Evolutionary conservation across 2,888 invertebrate genomes (phyloP).

Genomic region (Meganola albula): DNA sequence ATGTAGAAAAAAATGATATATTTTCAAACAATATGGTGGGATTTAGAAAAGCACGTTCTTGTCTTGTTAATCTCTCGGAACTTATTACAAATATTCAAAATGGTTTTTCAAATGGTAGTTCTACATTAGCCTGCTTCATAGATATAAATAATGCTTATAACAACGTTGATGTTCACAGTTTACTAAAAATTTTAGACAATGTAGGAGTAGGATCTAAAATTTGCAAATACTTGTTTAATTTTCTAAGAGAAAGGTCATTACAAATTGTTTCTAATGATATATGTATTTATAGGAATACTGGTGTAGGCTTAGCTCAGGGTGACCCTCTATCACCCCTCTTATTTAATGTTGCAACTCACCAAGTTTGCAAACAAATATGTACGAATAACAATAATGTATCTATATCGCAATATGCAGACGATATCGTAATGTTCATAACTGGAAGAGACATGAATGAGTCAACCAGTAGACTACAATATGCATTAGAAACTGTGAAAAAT

Average conservation of each 20-base stretch:
- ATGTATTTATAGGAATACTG: neutral
- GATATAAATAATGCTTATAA: constrained; percentile 3
- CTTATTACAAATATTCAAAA: constrained; percentile 1
- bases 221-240: neutral
- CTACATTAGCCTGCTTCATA: constrained; percentile 1
- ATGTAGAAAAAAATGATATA: neutral
- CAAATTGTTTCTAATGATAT: neutral
- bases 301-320: neutral
- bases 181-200: neutral
- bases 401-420: constrained; percentile 2
- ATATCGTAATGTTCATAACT: neutral
- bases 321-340: neutral
- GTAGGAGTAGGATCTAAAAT: neutral
- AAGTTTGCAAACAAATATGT: too few relatives aligned
- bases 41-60: neutral
- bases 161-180: neutral
- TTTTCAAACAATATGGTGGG: constrained; percentile 1
- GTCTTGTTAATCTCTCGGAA: neutral
- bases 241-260: neutral
- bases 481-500: neutral
- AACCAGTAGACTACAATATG: neutral
- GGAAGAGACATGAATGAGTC: neutral
- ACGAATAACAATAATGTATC: neutral
- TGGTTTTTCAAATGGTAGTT: neutral
- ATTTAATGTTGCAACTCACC: neutral